Evolutionary conservation across 2,888 invertebrate genomes (phyloP), one percentile per base, ranked within the genome.

Genomic region (Schizaphis graminum): DNA sequence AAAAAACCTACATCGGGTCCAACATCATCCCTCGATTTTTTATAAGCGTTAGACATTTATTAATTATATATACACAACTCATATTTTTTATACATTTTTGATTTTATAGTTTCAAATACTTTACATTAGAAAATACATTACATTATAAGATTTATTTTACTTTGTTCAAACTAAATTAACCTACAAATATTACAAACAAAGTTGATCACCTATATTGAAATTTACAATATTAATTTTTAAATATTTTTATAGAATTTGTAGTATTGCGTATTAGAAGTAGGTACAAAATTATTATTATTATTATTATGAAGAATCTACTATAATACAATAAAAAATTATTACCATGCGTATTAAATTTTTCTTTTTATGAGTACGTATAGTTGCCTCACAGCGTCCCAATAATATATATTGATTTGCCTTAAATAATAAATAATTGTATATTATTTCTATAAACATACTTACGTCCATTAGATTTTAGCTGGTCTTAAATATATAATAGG

Each of bases 401-500:
- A 77, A 44, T 41, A 41, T 41, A 44, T 44, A 44, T 44, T 21
- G 21, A 77, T 77, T 35, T 16, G 35, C 67, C 35, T 21, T 77
- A 77, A 35, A 77, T 16, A 77, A 77, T 35, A 13, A 13, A 3
- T 77, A 77, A 77, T 77, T 77, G 7, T 35, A 77, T 35, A 35
- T 77, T 77, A 77, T 77, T 77, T 77, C 67, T 77, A 77, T 35
- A n/a, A 77, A 77, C 67, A 77, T 77, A 77, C 35, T 77, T 77
- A 35, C 35, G 16, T 35, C 4, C 35, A 77, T 35, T 77, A 77
- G 35, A 77, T n/a, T 77, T n/a, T 67, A 35, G n/a, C 35, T 35
- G 67, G 67, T 35, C 67, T 21, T 77, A 77, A 77, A 77, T 35
- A 77, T 35, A n/a, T 77, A 35, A 77, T n/a, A 77, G 35, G 67